Percentiles rank a stretch among this genome's conserved stretches.
phyloP scores from a whole-genome alignment of 2,797 vertebrate species.

The Enteromius anoplus region DNA sequence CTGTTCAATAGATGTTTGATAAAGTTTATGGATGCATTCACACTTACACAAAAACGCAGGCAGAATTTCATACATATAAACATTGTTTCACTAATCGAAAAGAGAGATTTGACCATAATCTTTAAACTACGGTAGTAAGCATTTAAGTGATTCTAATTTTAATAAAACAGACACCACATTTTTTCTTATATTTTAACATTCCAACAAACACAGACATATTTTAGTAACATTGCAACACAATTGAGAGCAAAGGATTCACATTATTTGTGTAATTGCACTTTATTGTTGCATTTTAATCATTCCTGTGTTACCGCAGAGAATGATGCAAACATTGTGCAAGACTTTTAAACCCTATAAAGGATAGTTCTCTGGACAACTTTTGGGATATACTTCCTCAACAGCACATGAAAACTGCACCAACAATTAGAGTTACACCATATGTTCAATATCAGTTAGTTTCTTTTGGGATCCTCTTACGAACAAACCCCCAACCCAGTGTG shows the following conservation, averaged over 20 bases:
- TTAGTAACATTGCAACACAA: neutral
- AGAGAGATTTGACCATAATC: conserved; percentile 4
- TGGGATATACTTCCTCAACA: neutral
- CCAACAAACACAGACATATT: neutral
- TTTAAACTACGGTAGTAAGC: neutral
- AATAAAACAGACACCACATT: neutral
- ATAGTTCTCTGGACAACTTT: neutral
- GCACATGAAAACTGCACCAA: neutral
- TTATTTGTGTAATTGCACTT: neutral
- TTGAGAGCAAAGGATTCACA: neutral
- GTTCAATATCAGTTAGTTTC: neutral
- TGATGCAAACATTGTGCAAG: neutral
- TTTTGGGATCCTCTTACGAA: neutral
- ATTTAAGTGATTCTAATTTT: neutral
- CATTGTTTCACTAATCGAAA: neutral
- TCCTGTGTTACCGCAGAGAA: neutral
- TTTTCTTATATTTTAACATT: neutral
- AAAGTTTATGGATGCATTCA: conserved; percentile 18
- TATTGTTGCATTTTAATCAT: neutral
- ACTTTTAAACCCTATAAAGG: neutral
- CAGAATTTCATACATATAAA: conserved; percentile 31
- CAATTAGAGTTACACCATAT: neutral
- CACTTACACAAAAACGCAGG: conserved; percentile 5
- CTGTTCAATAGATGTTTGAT: conserved; percentile 30
- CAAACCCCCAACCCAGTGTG: neutral